These are phyloP conservation scores for Alviniconcha strummeri DNA, from an alignment of 2,888 invertebrate species.

Conservation along the genomic window DNA sequence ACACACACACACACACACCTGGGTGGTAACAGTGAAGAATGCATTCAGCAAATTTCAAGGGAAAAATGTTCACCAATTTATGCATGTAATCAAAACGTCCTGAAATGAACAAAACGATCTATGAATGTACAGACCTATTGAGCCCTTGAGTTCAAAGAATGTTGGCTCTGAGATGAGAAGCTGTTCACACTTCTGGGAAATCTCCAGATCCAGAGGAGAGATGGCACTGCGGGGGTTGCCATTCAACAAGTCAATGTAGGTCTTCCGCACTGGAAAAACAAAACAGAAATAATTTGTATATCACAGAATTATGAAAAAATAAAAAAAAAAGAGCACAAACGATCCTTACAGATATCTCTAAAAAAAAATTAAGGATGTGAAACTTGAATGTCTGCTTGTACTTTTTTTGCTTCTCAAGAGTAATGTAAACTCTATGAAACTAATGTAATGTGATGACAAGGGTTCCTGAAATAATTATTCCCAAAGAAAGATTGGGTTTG, in stretches of 20 bases:
- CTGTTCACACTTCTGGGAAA: slow-evolving; percentile 70
- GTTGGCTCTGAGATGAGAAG: slow-evolving; percentile 67
- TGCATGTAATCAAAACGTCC: too few relatives aligned
- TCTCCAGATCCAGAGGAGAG: slow-evolving; percentile 69
- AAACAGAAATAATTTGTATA: neutral
- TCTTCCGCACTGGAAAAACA: slow-evolving; percentile 62
- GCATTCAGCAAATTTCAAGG: too few relatives aligned
- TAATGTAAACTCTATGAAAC: too few relatives aligned
- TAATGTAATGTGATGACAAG: too few relatives aligned
- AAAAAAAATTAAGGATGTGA: too few relatives aligned
- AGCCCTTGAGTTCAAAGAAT: slow-evolving; percentile 64
- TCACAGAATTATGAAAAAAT: neutral
- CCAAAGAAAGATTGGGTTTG: too few relatives aligned
- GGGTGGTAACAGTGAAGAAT: too few relatives aligned
- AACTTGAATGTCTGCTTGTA: too few relatives aligned
- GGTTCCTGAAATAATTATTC: too few relatives aligned
- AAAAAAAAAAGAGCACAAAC: neutral
- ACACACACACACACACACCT: neutral
- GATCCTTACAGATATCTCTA: neutral
- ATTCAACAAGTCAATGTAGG: slow-evolving; percentile 66
- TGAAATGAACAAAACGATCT: too few relatives aligned
- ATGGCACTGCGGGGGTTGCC: slow-evolving; percentile 67
- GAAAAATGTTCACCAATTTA: too few relatives aligned
- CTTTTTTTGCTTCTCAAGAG: too few relatives aligned
- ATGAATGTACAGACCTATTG: slow-evolving; percentile 59